Conservation (phyloP, 2,888 invertebrate genomes). For the Cabera pusaria region DNA sequence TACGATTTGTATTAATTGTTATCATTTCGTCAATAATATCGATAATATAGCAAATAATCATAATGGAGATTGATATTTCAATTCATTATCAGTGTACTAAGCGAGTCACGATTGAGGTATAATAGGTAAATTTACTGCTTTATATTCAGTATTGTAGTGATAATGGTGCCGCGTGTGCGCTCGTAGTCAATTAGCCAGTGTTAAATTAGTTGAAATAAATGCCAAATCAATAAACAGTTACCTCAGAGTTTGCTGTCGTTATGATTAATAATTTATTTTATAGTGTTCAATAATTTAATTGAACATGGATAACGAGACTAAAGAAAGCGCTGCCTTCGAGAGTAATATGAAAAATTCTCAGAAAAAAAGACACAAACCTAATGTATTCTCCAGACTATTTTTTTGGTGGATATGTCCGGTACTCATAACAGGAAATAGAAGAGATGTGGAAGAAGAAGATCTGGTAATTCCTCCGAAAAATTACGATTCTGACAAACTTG, state of each 20-base stretch:
- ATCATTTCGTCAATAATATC: conserved; percentile 13
- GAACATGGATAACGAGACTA: conserved; percentile 35
- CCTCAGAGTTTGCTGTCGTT: too few species aligned
- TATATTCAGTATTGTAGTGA: conserved; percentile 22
- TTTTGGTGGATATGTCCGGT: conserved; percentile 78
- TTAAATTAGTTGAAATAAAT: too few species aligned
- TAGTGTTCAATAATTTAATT: conserved; percentile 12
- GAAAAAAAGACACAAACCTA: conserved; percentile 51
- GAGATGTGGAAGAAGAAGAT: conserved; percentile 86
- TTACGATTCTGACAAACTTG: conserved; percentile 84
- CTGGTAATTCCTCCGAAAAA: conserved; percentile 83
- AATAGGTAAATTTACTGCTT: conserved; percentile 18
- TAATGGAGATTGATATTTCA: conserved; percentile 16
- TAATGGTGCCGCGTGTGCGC: conserved; percentile 6
- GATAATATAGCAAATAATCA: conserved; percentile 23
- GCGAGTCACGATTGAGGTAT: conserved; percentile 6
- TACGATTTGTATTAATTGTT: too few species aligned
- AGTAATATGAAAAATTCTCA: conserved; percentile 14
- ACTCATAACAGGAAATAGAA: conserved; percentile 78
- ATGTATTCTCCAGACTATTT: conserved; percentile 63
- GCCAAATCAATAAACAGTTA: background rate
- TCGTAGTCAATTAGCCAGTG: conserved; percentile 1
- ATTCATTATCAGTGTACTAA: conserved; percentile 18
- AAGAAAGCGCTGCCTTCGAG: conserved; percentile 23
- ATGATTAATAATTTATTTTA: background rate